Conservation (phyloP, 2,113 vertebrate species). For the Nettapus auritus region DNA sequence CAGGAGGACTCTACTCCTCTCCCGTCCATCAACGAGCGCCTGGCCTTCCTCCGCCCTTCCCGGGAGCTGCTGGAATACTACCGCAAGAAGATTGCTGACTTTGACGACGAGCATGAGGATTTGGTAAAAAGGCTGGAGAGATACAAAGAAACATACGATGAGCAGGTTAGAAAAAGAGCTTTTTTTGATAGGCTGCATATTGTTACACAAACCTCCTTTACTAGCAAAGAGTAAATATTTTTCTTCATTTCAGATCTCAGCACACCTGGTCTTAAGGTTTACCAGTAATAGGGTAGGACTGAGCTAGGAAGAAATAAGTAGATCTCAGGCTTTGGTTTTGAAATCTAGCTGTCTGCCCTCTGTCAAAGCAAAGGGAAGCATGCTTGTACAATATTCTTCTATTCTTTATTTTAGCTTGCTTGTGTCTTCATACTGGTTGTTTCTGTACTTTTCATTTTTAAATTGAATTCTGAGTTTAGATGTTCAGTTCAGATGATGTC, state of each 20-base stretch:
- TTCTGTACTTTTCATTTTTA: not conserved
- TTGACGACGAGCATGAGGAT: conserved; percentile 90
- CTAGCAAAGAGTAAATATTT: not conserved
- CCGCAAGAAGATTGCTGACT: conserved; percentile 87
- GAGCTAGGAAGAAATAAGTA: not conserved
- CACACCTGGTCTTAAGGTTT: not conserved
- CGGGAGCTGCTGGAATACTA: conserved; percentile 92
- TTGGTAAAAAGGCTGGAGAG: conserved; percentile 88
- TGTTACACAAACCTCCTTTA: not conserved
- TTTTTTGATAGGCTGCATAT: rapidly evolving
- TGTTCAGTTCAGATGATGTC: not conserved
- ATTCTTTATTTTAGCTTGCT: not conserved
- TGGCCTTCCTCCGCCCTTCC: conserved; percentile 86
- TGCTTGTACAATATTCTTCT: not conserved
- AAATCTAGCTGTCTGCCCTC: not conserved
- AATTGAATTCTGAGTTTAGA: not conserved
- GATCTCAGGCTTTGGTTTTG: not conserved
- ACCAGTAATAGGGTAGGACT: not conserved
- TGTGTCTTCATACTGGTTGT: not conserved
- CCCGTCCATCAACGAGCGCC: conserved; percentile 84
- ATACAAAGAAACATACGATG: conserved; percentile 82
- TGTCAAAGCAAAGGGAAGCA: not conserved
- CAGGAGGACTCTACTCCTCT: conserved; percentile 78
- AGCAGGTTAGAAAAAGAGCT: conserved; percentile 79
- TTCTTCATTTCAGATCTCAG: not conserved